Base-by-base conservation (phyloP, 2,888 invertebrate genomes). In the Hermodice carunculata region DNA sequence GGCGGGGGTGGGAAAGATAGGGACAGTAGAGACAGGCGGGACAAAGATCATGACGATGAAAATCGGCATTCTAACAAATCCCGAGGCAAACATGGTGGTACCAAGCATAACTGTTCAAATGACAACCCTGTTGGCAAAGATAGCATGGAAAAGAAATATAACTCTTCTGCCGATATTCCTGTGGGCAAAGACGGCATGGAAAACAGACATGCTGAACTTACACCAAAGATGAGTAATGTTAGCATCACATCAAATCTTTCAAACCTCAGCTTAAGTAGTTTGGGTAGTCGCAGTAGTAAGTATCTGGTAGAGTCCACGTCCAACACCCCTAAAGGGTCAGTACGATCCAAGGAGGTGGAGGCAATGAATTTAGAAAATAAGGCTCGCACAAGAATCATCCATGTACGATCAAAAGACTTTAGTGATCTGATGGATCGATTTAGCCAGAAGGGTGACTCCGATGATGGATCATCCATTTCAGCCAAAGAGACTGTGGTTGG, bases 221-320 rank as follows among this genome's bases (percentile, higher is more conserved):
- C 37, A 17, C 57, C 64, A 2, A 69, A 66, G 22, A 56, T 70
- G 11, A 73, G 75, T 65, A 77, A 78, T 48, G 56, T 74, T 11
- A 75, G 71, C 70, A 59, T 75, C 26, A 67, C 68, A 17, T 78
- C 78, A 11, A 70, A 73, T 51, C 43, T 77, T 37, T 77, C 78
- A 26, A 76, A 72, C 56, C 56, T 75, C 17, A 78, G 76, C 60
- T 42, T 75, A 46, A 60, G 70, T 8, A 78, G 78, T 67, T 58
- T 70, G 14, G 67, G 52, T 40, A 76, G 76, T 63, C 71, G 74
- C 54, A 75, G 73, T 62, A 75, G 77, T 65, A 67, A 79, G 54
- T 79, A 79, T 65, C 72, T 78, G 19, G 71, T 78, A 19, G 79
- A 77, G 46, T 62, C 66, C 19, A 28, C 53, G 5, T 14, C 63